These are phyloP conservation scores for Ormyrus thymus DNA, from an alignment of 2,888 invertebrate genomes.

Conservation along the genomic window DNA sequence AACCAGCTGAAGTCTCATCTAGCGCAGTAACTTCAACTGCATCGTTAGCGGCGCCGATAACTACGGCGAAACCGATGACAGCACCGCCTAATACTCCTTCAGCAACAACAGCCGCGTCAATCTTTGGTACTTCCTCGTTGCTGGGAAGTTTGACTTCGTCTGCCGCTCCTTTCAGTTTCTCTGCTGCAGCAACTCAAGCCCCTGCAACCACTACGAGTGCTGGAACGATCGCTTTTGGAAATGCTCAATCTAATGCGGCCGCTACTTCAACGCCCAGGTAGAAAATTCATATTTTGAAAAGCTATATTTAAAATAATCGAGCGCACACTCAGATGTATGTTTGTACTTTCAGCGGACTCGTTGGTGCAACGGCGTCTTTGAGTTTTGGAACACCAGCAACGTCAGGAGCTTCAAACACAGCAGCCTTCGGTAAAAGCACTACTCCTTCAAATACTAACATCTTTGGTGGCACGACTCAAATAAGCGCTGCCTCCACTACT, in stretches of 20 bases:
- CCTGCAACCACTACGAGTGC: neutral
- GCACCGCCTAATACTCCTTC: constrained; percentile 32
- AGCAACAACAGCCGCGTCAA: constrained; percentile 37
- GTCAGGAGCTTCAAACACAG: constrained; percentile 9
- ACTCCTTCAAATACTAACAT: neutral
- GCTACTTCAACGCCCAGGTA: constrained; percentile 16
- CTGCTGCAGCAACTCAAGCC: constrained; percentile 2
- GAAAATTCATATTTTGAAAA: too few relatives aligned
- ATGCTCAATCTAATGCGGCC: neutral
- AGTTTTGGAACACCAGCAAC: constrained; percentile 44
- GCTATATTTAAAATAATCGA: too few relatives aligned
- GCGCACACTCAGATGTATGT: neutral
- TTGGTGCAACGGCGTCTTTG: constrained; percentile 43
- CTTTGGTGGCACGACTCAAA: constrained; percentile 20
- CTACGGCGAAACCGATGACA: constrained; percentile 7
- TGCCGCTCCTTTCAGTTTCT: constrained; percentile 39
- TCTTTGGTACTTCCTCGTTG: constrained; percentile 50
- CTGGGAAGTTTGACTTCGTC: constrained; percentile 8
- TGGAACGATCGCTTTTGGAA: constrained; percentile 9
- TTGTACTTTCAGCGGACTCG: constrained; percentile 29
- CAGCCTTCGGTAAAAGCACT: constrained; percentile 30
- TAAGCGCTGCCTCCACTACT: neutral
- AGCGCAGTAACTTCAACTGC: neutral
- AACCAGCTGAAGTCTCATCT: neutral
- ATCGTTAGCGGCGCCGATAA: neutral